Conservation (phyloP, 2,113 vertebrate genomes). For the Saguinus midas region DNA sequence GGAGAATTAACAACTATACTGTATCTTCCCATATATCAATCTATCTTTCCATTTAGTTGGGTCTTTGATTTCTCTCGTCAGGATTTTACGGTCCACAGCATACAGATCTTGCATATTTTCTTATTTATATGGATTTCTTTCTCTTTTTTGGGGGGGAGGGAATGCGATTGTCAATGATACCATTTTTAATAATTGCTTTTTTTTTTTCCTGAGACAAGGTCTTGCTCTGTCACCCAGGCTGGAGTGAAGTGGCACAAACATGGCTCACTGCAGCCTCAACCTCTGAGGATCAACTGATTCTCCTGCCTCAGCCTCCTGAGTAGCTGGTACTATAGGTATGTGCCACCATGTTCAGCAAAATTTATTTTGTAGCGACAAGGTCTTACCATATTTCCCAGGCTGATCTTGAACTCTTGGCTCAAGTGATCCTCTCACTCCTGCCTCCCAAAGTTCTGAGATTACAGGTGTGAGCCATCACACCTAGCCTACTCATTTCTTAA, state of each 20-base stretch:
- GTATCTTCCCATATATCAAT: not conserved
- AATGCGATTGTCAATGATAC: not conserved
- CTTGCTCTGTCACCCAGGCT: not conserved
- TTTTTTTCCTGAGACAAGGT: not conserved
- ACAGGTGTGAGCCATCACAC: not conserved
- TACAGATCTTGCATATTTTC: not conserved
- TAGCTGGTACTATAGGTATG: not conserved
- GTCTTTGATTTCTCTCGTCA: not conserved
- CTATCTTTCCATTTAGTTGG: not conserved
- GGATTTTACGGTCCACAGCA: not conserved
- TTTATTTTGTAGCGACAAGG: not conserved
- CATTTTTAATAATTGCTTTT: not conserved
- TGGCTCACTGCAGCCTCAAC: not conserved
- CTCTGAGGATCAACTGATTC: not conserved
- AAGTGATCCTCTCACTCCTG: not conserved
- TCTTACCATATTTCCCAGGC: not conserved
- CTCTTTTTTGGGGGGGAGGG: not conserved
- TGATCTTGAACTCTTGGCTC: not conserved
- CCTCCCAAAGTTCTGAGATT: not conserved
- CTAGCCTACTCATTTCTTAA: not conserved
- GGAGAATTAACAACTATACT: not conserved
- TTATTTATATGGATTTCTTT: not conserved
- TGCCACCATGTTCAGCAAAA: not conserved
- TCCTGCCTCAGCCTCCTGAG: not conserved
- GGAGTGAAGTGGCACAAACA: not conserved